Conservation (phyloP, 2,797 vertebrate genomes). For the Pangasius macronema region DNA sequence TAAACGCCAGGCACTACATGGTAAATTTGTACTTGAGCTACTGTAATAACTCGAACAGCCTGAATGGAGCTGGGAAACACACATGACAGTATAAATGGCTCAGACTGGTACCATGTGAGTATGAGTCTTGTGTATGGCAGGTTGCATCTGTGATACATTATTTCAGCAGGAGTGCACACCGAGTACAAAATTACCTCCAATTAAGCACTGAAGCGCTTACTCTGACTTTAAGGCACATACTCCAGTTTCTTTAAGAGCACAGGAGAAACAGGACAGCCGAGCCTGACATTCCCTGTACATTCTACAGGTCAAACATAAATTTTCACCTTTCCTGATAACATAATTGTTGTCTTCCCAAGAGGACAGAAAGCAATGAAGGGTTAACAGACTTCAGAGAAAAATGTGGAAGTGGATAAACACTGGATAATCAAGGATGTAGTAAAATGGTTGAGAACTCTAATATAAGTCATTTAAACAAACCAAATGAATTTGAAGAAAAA, state of each 20-base stretch:
- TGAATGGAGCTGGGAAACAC: background rate
- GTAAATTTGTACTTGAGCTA: background rate
- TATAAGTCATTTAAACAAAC: background rate
- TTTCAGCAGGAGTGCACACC: slow-evolving; percentile 20
- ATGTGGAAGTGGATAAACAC: slow-evolving; percentile 47
- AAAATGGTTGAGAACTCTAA: background rate
- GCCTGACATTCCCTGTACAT: background rate
- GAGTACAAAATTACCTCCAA: slow-evolving; percentile 7
- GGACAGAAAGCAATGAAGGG: slow-evolving; percentile 44
- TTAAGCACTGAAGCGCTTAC: slow-evolving; percentile 18
- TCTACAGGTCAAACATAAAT: slow-evolving; percentile 36
- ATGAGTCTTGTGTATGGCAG: slow-evolving; percentile 20
- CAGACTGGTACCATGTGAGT: background rate
- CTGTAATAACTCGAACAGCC: background rate
- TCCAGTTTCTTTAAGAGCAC: background rate
- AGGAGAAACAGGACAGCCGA: slow-evolving; percentile 16
- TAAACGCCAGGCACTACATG: background rate
- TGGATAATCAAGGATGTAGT: slow-evolving; percentile 30
- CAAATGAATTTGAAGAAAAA: background rate
- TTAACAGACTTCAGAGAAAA: slow-evolving; percentile 49
- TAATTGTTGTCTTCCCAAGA: slow-evolving; percentile 38
- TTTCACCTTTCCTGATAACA: slow-evolving; percentile 39
- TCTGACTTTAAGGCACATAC: background rate
- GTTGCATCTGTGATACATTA: slow-evolving; percentile 45
- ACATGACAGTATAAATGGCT: background rate